phyloP scores from a whole-genome alignment of 1,140 invertebrate species.

The Ceratosolen fusciceps region DNA sequence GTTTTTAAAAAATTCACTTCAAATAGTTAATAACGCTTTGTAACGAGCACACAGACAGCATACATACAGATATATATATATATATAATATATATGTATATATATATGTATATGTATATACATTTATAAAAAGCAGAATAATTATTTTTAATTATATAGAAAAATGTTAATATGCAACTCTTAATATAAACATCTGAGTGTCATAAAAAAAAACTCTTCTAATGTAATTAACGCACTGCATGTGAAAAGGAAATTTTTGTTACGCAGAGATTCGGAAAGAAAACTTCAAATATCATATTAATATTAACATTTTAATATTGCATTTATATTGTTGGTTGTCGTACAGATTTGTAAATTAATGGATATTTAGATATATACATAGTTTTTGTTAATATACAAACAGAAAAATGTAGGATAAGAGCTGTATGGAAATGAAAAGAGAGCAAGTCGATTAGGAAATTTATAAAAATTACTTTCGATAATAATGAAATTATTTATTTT shows the following conservation, averaged over 20 bases:
- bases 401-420: not conserved
- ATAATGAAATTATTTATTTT: not conserved
- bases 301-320: not conserved
- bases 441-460: not conserved
- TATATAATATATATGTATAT: too few species aligned
- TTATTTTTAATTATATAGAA: too few species aligned
- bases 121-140: too few species aligned
- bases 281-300: slow-evolving; percentile 12
- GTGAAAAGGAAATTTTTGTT: slow-evolving; percentile 26
- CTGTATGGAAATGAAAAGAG: slow-evolving; percentile 2
- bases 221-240: slow-evolving; percentile 32
- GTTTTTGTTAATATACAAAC: not conserved
- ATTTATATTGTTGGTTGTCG: not conserved
- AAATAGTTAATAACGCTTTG: slow-evolving; percentile 26
- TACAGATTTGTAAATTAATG: not conserved
- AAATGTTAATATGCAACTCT: too few species aligned
- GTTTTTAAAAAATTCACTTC: slow-evolving; percentile 7
- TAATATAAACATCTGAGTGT: too few species aligned
- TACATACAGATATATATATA: too few species aligned
- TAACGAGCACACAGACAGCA: slow-evolving; percentile 5
- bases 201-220: not conserved
- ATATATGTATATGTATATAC: too few species aligned
- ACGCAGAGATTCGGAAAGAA: slow-evolving; percentile 19
- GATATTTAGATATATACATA: not conserved
- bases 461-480: not conserved